Evolutionary conservation across 2,113 vertebrate genomes (phyloP).

Genomic region (Poecile atricapillus): DNA sequence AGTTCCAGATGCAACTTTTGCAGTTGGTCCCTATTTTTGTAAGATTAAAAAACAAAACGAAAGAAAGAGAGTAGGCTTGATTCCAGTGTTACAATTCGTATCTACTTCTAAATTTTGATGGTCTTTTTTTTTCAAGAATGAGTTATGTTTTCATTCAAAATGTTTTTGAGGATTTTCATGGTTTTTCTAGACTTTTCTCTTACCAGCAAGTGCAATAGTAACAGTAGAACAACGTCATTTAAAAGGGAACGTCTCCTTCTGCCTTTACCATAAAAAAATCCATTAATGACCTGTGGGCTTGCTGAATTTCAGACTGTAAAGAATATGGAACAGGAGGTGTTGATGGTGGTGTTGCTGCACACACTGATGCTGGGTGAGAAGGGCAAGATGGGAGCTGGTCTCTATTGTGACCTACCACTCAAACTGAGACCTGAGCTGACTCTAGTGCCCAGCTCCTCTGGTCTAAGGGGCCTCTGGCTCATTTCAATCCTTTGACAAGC

Average conservation of each 20-base stretch:
- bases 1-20: not conserved
- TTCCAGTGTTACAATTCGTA: not conserved
- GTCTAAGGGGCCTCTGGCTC: not conserved
- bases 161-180: not conserved
- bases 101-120: not conserved
- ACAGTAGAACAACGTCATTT: not conserved
- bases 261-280: not conserved
- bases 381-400: not conserved
- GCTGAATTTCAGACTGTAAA: not conserved
- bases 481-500: not conserved
- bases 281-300: not conserved
- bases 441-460: not conserved
- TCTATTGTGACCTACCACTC: not conserved
- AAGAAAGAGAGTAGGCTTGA: fast-evolving
- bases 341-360: not conserved
- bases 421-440: not conserved
- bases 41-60: not conserved
- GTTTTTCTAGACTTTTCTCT: not conserved
- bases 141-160: not conserved
- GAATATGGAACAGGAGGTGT: not conserved
- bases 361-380: not conserved
- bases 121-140: not conserved
- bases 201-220: not conserved
- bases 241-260: not conserved
- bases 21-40: not conserved